Evolutionary conservation across 2,888 invertebrate species (phyloP).

Genomic region (Drosophila colorata): DNA sequence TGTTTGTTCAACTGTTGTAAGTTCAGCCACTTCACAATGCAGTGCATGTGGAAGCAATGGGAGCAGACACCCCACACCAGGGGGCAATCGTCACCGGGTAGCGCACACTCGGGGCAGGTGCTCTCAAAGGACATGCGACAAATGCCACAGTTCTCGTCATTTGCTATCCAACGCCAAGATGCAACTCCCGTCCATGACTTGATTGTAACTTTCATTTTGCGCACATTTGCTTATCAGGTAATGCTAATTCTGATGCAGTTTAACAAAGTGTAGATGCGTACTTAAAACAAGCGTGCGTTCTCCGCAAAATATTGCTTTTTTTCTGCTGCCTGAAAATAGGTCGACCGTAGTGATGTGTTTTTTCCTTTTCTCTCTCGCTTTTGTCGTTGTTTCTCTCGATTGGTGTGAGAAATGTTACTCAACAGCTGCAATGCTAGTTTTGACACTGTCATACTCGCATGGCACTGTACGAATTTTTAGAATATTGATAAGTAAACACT

Average conservation of each 20-base stretch:
- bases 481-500: constrained; percentile 1
- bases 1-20: constrained; percentile 94
- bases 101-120: constrained; percentile 98
- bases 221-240: constrained; percentile 65
- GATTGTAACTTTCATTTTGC: constrained; percentile 85
- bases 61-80: constrained; percentile 99
- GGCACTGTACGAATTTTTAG: not conserved
- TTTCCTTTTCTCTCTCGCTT: constrained; percentile 26
- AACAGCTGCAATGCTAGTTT: constrained; percentile 22
- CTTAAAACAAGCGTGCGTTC: constrained; percentile 32
- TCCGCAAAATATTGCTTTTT: constrained; percentile 70
- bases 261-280: constrained; percentile 30
- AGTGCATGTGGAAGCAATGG: constrained; percentile 99
- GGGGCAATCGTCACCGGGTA: constrained; percentile 99
- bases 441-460: constrained; percentile 4
- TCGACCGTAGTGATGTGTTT: constrained; percentile 61
- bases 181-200: constrained; percentile 95
- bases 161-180: constrained; percentile 99
- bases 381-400: constrained; percentile 15
- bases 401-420: not conserved
- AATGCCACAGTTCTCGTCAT: constrained; percentile 99
- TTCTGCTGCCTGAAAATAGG: constrained; percentile 69
- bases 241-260: constrained; percentile 35
- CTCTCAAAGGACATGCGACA: constrained; percentile 99
- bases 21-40: constrained; percentile 99